Evolutionary conservation across 2,888 invertebrate genomes (phyloP).

Genomic region (Salticus scenicus): DNA sequence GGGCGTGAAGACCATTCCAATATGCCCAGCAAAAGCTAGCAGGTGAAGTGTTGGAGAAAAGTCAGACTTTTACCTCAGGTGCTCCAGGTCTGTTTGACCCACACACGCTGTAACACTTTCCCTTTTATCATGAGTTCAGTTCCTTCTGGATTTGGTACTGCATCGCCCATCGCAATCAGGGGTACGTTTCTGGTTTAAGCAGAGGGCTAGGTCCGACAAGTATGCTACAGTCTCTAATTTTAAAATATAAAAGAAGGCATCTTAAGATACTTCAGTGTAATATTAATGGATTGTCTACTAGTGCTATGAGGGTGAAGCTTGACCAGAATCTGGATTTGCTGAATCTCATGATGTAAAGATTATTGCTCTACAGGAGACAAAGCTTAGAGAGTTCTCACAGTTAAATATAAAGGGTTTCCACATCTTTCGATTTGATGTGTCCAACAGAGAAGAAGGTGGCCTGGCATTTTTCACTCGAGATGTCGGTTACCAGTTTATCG

Average conservation of each 20-base stretch:
- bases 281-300: background rate
- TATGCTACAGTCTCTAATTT: conserved; percentile 10
- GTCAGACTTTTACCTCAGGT: background rate
- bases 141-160: background rate
- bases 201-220: conserved; percentile 11
- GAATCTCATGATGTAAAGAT: background rate
- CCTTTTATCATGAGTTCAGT: conserved; percentile 23
- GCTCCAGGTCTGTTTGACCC: background rate
- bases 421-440: background rate
- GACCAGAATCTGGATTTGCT: background rate
- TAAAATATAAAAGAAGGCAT: conserved; percentile 1
- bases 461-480: background rate
- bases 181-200: conserved; percentile 15
- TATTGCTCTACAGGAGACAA: background rate
- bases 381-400: background rate
- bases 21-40: background rate
- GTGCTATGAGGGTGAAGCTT: background rate
- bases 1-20: background rate
- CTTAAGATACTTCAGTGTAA: background rate
- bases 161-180: conserved; percentile 15
- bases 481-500: background rate
- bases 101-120: background rate
- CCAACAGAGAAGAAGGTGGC: background rate
- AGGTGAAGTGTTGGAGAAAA: background rate
- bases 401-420: background rate